A percentile compares a stretch with the other conserved stretches of the same genome.
Conservation (phyloP, 2,888 invertebrate species). For the Spodoptera picta region DNA sequence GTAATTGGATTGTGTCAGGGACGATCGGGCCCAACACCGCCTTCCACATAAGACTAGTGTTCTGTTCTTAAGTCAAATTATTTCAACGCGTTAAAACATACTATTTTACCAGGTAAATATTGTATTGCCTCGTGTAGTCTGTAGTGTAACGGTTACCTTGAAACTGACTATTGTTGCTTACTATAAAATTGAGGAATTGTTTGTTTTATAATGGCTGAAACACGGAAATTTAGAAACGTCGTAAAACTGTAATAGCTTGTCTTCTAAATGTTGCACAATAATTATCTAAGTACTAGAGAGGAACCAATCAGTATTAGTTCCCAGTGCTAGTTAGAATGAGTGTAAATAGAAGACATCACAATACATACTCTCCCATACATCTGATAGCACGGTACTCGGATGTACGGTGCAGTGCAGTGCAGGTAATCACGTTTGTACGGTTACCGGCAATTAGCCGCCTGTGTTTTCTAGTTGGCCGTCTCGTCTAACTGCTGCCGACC, state of each 20-base stretch:
- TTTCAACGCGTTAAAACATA: slow-evolving; percentile 13
- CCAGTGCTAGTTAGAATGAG: slow-evolving; percentile 6
- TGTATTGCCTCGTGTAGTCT: slow-evolving; percentile 7
- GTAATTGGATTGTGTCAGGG: slow-evolving; percentile 75
- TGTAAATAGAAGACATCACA: slow-evolving; percentile 19
- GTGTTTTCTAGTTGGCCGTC: slow-evolving; percentile 59
- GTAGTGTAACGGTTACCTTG: not conserved
- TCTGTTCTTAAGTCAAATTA: slow-evolving; percentile 21
- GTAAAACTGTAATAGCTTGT: not conserved
- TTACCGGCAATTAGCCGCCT: slow-evolving; percentile 77
- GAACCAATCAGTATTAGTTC: slow-evolving; percentile 15
- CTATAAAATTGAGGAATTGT: slow-evolving; percentile 5
- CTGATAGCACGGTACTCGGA: slow-evolving; percentile 27
- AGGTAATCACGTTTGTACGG: slow-evolving; percentile 69
- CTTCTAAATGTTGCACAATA: not conserved
- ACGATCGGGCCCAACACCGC: slow-evolving; percentile 61
- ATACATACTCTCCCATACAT: slow-evolving; percentile 23
- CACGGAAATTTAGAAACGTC: slow-evolving; percentile 1
- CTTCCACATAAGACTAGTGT: slow-evolving; percentile 37
- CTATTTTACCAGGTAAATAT: slow-evolving; percentile 10
- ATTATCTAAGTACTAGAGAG: slow-evolving; percentile 1
- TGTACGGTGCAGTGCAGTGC: slow-evolving; percentile 37
- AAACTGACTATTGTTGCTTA: slow-evolving; percentile 8
- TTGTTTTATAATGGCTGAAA: slow-evolving; percentile 3
- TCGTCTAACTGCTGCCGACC: slow-evolving; percentile 35